Evolutionary conservation across 2,888 invertebrate species (phyloP), one percentile per base, ranked within the genome.

Genomic region (Pycnomerus fuliginosus): DNA sequence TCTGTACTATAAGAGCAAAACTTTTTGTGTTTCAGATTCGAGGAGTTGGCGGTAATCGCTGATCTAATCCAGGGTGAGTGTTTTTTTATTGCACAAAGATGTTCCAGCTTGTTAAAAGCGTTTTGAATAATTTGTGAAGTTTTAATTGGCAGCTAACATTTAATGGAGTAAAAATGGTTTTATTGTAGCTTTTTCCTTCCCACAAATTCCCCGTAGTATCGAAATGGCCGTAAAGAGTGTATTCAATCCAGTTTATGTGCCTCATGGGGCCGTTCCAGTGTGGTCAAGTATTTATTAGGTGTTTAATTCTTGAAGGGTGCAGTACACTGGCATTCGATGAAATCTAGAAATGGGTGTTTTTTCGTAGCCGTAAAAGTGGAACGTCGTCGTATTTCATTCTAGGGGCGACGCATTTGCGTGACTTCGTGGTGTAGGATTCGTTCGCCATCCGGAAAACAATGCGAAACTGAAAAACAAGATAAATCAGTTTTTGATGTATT

Each of bases 21-120:
- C 8, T 20, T 20, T 44, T 41, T 49, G 54, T 57, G 51, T 59
- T 59, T 46, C 57, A 59, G 53, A 48, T 49, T 44, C 49, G 44
- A 45, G 33, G 39, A 50, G 37, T 57, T 56, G 58, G 60, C 62
- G 63, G 59, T 58, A 53, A 48, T 56, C 60, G 58, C 60, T 62
- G 55, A 61, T 59, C 56, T 61, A 56, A 60, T 59, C 55, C 55
- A 58, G 56, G 64, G 64, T 63, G 52, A 64, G 64, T 63, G 53
- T 49, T 42, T 33, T 48, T 52, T 41, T 42, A 41, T 31, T 8
- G 7, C 11, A 29, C 29, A 37, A 20, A 17, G 37, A 37, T 29
- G n/a, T n/a, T n/a, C n/a, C n/a, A n/a, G n/a, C n/a, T n/a, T n/a
- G n/a, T n/a, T n/a, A n/a, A n/a, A n/a, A n/a, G n/a, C n/a, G n/a